A percentile compares a stretch with the other conserved stretches of the same genome.
Conservation (phyloP, 2,113 vertebrate species). For the Silurus meridionalis region DNA sequence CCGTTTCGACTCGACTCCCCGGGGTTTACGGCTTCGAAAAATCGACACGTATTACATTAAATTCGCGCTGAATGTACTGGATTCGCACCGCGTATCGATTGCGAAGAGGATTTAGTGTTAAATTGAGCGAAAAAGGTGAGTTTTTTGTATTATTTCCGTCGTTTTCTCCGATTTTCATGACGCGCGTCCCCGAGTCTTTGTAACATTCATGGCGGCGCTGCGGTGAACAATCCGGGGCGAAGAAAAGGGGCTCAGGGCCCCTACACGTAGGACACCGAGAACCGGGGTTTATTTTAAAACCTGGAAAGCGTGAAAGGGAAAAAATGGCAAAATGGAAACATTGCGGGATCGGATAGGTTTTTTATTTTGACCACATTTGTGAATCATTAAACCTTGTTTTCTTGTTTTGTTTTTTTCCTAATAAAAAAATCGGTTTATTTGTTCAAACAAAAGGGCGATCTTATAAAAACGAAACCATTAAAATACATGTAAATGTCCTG, state of each 20-base stretch:
- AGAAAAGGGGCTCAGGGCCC: conserved; percentile 47
- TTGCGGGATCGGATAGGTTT: background rate
- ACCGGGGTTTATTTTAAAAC: background rate
- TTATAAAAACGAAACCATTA: no score
- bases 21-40: conserved; percentile 72
- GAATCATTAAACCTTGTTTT: background rate
- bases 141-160: conserved; percentile 45
- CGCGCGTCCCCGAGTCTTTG: conserved; percentile 69
- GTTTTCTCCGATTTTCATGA: conserved; percentile 60
- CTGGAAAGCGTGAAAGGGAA: no score
- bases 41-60: conserved; percentile 53
- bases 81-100: conserved; percentile 41
- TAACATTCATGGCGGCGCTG: conserved; percentile 78
- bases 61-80: conserved; percentile 48
- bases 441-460: background rate
- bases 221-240: conserved; percentile 70
- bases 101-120: conserved; percentile 13
- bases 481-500: background rate
- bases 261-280: background rate
- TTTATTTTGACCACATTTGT: background rate
- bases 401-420: background rate
- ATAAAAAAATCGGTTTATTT: background rate
- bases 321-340: background rate
- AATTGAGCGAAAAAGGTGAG: conserved; percentile 65
- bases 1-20: conserved; percentile 78